Percentiles rank a stretch among this genome's conserved stretches.
Evolutionary conservation across 2,113 vertebrate genomes (phyloP).

Genomic region (Xiphias gladius): DNA sequence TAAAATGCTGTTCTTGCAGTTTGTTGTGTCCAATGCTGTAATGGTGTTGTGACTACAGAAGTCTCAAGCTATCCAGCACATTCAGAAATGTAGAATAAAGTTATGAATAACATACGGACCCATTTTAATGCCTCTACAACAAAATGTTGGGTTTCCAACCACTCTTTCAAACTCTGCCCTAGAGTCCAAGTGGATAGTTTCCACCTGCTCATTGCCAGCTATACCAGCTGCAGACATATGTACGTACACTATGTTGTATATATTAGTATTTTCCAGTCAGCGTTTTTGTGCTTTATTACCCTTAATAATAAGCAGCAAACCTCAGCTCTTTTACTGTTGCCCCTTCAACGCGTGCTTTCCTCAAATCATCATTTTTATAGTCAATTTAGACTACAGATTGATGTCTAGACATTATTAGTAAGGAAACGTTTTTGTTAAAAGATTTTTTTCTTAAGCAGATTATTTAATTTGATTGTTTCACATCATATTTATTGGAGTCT

Average conservation of each 20-base stretch:
- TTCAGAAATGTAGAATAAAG: slow-evolving; percentile 2
- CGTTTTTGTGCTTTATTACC: slow-evolving; percentile 59
- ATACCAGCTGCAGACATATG: slow-evolving; percentile 48
- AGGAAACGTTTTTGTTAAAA: slow-evolving; percentile 32
- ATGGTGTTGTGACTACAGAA: neutral
- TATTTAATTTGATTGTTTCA: slow-evolving; percentile 61
- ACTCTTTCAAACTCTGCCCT: slow-evolving; percentile 15
- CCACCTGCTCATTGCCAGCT: slow-evolving; percentile 48
- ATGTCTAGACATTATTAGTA: slow-evolving; percentile 69
- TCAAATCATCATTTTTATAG: slow-evolving; percentile 59
- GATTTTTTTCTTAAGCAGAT: slow-evolving; percentile 30
- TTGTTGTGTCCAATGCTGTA: neutral
- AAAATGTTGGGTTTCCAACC: neutral
- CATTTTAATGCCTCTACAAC: slow-evolving; percentile 13
- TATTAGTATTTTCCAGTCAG: slow-evolving; percentile 52
- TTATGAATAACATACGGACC: slow-evolving; percentile 1
- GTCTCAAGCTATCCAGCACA: slow-evolving; percentile 2
- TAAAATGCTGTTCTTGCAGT: slow-evolving; percentile 16
- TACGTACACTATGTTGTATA: slow-evolving; percentile 22
- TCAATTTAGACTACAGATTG: slow-evolving; percentile 50
- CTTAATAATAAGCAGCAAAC: slow-evolving; percentile 49
- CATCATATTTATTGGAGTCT: slow-evolving; percentile 47
- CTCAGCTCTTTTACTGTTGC: slow-evolving; percentile 48
- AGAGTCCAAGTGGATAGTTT: slow-evolving; percentile 42
- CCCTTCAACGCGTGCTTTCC: slow-evolving; percentile 38